Conservation (phyloP, 30 jellyfish, hydroid and myxozoan genomes). For the Aurelia aurita region DNA sequence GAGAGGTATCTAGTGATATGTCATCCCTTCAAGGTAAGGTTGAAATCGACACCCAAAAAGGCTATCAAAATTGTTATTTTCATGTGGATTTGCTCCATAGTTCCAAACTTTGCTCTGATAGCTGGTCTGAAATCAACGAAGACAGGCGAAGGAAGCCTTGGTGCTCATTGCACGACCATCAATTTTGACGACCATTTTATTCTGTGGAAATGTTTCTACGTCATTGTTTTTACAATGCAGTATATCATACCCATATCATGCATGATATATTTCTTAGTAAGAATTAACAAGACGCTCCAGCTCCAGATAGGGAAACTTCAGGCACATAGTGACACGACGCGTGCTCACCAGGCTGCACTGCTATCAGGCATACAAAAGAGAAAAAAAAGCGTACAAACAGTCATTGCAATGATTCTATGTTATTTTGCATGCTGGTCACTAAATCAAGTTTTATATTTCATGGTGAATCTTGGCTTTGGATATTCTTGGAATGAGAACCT, state of each 20-base stretch:
- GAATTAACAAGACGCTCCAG: slow-evolving; percentile 1
- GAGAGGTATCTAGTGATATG: slow-evolving; percentile 63
- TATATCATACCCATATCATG: slow-evolving; percentile 37
- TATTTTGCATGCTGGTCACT: slow-evolving; percentile 64
- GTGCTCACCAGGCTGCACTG: slow-evolving; percentile 2
- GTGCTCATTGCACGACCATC: slow-evolving; percentile 55
- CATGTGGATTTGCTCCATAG: slow-evolving; percentile 27
- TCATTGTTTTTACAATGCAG: slow-evolving; percentile 46
- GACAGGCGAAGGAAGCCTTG: slow-evolving; percentile 31
- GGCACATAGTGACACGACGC: slow-evolving; percentile 4
- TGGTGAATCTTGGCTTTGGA: slow-evolving; percentile 38
- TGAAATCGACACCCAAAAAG: slow-evolving; percentile 26
- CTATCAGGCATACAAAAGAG: slow-evolving; percentile 1
- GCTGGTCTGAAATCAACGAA: slow-evolving; percentile 29
- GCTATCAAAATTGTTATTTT: slow-evolving; percentile 21
- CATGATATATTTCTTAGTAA: slow-evolving; percentile 41
- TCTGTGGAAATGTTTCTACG: not conserved
- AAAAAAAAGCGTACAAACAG: slow-evolving; percentile 51
- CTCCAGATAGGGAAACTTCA: not conserved
- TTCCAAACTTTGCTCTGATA: slow-evolving; percentile 35
- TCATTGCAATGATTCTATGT: slow-evolving; percentile 20
- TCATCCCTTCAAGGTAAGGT: slow-evolving; percentile 42
- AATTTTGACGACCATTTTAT: not conserved
- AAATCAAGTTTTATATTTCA: slow-evolving; percentile 39
- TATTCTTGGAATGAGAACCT: slow-evolving; percentile 41